phyloP scores from a whole-genome alignment of 2,797 vertebrate genomes.

The Ctenopoma multispine region DNA sequence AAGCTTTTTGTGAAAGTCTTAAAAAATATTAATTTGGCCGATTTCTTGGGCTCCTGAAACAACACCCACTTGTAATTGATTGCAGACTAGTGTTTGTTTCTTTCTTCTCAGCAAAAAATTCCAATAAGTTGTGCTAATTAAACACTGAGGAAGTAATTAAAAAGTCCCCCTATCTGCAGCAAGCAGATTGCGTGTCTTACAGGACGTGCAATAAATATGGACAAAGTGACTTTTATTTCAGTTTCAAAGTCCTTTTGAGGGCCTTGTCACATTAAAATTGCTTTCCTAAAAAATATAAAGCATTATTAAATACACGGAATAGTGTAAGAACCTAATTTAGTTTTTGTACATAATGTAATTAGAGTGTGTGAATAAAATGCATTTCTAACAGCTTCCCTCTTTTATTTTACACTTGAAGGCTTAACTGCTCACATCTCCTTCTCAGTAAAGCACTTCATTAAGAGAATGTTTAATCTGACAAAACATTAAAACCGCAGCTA shows the following conservation, averaged over 20 bases:
- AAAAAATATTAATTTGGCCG: background rate
- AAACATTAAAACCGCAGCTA: slow-evolving; percentile 15
- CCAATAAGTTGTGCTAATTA: slow-evolving; percentile 79
- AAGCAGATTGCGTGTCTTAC: slow-evolving; percentile 65
- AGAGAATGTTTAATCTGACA: slow-evolving; percentile 14
- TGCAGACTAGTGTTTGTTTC: slow-evolving; percentile 64
- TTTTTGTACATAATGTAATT: slow-evolving; percentile 28
- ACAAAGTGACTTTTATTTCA: slow-evolving; percentile 53
- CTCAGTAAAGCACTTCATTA: slow-evolving; percentile 17
- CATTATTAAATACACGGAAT: slow-evolving; percentile 25
- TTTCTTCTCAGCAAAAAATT: slow-evolving; percentile 66
- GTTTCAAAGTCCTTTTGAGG: slow-evolving; percentile 64
- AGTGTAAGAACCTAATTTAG: slow-evolving; percentile 6
- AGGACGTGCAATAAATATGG: slow-evolving; percentile 59
- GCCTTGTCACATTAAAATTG: slow-evolving; percentile 15
- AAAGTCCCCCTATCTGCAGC: slow-evolving; percentile 74
- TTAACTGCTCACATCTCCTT: slow-evolving; percentile 1
- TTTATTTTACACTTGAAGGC: slow-evolving; percentile 24
- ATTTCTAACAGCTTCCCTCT: slow-evolving; percentile 20
- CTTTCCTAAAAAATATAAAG: slow-evolving; percentile 41
- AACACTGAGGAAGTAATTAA: slow-evolving; percentile 80
- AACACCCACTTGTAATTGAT: slow-evolving; percentile 53
- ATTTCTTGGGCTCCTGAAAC: slow-evolving; percentile 31
- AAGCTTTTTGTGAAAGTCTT: slow-evolving; percentile 15
- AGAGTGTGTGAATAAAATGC: slow-evolving; percentile 16